A percentile compares a stretch with the other conserved stretches of the same genome.
These are phyloP conservation scores for Polyodon spathula DNA, from an alignment of 2,113 vertebrate genomes.

Conservation along the genomic window DNA sequence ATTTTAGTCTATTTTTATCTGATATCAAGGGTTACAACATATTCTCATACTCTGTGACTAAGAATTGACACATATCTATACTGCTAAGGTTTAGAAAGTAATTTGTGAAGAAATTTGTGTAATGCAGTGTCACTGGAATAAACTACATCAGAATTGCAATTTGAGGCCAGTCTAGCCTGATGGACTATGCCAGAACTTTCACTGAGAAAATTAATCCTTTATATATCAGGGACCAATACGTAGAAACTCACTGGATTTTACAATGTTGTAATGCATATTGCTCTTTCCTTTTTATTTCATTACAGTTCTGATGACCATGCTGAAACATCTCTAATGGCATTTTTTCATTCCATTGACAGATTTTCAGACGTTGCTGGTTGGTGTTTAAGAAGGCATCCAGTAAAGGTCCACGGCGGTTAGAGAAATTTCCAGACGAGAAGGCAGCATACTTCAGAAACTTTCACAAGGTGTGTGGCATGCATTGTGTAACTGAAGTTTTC, in stretches of 20 bases:
- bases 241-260: neutral
- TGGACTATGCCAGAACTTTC: neutral
- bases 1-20: no score
- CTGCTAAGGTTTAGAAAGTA: no score
- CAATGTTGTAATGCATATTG: neutral
- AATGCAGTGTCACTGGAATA: no score
- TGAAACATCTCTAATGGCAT: neutral
- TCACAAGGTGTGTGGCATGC: conserved; percentile 71
- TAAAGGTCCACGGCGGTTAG: conserved; percentile 89
- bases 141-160: no score
- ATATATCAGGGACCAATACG: neutral
- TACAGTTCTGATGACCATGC: conserved; percentile 7
- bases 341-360: conserved; percentile 61
- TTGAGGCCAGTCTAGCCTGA: neutral
- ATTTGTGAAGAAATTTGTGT: no score
- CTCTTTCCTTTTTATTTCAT: conserved; percentile 6
- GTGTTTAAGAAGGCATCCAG: conserved; percentile 98
- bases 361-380: conserved; percentile 93
- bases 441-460: conserved; percentile 95
- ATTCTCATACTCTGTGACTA: no score
- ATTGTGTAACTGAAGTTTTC: no score
- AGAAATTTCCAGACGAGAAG: conserved; percentile 98
- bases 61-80: no score
- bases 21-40: no score
- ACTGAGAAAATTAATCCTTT: neutral